Conservation (phyloP, 2,113 vertebrate species). For the Marmota monax region DNA sequence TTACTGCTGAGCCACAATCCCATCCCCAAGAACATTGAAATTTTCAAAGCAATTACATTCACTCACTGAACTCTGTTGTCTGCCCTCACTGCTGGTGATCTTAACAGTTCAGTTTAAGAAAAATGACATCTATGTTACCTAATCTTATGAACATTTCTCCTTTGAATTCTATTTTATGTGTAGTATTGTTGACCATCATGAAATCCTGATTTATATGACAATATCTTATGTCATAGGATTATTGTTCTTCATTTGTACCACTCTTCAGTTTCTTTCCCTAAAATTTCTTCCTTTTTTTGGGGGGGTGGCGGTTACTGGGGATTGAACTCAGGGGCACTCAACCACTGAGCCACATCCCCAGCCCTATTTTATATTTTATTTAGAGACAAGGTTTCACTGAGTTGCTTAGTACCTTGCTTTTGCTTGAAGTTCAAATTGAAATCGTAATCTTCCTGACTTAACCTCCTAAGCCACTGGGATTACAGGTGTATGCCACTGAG, state of each 20-base stretch:
- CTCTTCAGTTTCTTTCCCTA: constrained; percentile 5
- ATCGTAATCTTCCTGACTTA: too few species aligned
- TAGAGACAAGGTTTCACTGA: too few species aligned
- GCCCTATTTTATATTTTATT: too few species aligned
- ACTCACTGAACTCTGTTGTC: neutral
- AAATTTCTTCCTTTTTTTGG: constrained; percentile 15
- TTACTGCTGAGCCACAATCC: too few species aligned
- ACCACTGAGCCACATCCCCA: too few species aligned
- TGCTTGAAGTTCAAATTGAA: too few species aligned
- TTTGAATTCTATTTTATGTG: neutral
- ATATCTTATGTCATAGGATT: neutral
- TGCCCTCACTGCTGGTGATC: neutral
- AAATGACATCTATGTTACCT: neutral
- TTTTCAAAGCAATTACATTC: constrained; percentile 44
- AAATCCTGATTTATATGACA: neutral
- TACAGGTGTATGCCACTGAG: too few species aligned
- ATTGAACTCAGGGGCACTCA: too few species aligned
- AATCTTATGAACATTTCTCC: neutral
- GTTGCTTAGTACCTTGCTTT: too few species aligned
- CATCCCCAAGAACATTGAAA: neutral
- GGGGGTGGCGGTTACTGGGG: too few species aligned
- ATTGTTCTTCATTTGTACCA: neutral
- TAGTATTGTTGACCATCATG: neutral
- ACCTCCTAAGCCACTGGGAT: too few species aligned
- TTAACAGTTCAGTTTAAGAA: constrained; percentile 38